A percentile compares a stretch with the other conserved stretches of the same genome.
phyloP scores from a whole-genome alignment of 2,888 invertebrate species.

The Lysandra coridon region DNA sequence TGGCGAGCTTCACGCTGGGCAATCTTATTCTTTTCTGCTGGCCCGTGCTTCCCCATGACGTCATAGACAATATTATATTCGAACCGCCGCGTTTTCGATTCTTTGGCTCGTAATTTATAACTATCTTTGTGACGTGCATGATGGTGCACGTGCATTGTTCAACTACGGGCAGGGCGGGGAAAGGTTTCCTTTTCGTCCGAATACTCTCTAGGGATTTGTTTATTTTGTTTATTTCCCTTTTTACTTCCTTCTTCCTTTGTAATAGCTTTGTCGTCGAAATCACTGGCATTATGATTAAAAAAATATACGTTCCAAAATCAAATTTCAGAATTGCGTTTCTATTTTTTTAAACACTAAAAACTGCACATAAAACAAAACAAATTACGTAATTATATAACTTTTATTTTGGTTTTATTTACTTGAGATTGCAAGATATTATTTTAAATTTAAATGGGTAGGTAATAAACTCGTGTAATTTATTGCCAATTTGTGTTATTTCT shows the following conservation, averaged over 20 bases:
- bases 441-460: constrained; percentile 6
- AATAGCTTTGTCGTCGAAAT: constrained; percentile 67
- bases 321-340: background rate
- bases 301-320: background rate
- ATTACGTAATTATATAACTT: background rate
- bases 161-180: constrained; percentile 49
- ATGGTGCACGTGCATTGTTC: constrained; percentile 61
- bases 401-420: constrained; percentile 13
- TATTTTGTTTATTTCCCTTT: constrained; percentile 47
- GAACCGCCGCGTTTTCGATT: constrained; percentile 62
- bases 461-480: constrained; percentile 13
- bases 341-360: background rate
- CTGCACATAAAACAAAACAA: background rate
- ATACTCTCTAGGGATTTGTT: constrained; percentile 51
- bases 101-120: constrained; percentile 61
- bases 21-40: constrained; percentile 63
- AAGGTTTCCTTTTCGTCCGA: constrained; percentile 49
- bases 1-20: constrained; percentile 54
- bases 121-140: constrained; percentile 65
- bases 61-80: constrained; percentile 63
- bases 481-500: constrained; percentile 6
- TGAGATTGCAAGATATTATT: background rate
- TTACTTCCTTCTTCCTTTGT: constrained; percentile 55
- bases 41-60: constrained; percentile 58
- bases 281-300: constrained; percentile 60